phyloP scores from a whole-genome alignment of 2,113 vertebrate species.

The Myotis lucifugus region DNA sequence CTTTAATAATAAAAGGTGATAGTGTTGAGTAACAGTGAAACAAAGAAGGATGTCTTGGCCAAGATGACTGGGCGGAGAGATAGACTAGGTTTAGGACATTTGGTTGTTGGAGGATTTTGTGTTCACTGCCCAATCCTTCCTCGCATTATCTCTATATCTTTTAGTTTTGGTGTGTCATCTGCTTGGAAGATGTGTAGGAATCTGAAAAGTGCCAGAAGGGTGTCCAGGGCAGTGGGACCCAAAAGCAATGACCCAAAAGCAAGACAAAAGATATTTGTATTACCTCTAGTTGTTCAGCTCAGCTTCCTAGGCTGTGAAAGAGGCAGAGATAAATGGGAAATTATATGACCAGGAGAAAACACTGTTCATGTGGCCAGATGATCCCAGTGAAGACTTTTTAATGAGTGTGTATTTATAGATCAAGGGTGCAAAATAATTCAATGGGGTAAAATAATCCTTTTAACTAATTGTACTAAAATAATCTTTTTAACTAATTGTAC shows the following conservation, averaged over 20 bases:
- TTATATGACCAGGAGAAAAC: neutral
- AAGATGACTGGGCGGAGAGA: neutral
- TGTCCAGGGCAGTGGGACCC: neutral
- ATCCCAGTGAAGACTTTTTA: neutral
- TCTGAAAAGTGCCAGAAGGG: neutral
- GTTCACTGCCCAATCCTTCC: neutral
- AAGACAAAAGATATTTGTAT: neutral
- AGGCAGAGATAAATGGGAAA: neutral
- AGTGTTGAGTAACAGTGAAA: neutral
- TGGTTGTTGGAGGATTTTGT: neutral
- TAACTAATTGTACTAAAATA: neutral
- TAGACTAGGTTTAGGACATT: neutral
- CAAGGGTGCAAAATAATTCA: neutral
- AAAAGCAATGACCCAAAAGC: neutral
- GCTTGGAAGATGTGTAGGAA: neutral
- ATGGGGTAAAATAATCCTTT: neutral
- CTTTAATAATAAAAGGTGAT: neutral
- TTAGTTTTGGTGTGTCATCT: neutral
- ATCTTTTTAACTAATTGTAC: neutral
- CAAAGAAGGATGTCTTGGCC: neutral
- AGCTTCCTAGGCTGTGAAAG: neutral
- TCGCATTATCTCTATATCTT: neutral
- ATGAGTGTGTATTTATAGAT: neutral
- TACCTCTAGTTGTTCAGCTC: neutral
- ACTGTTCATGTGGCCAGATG: rapidly evolving